Conservation (phyloP, 2,888 invertebrate genomes). For the Biston stratarius region DNA sequence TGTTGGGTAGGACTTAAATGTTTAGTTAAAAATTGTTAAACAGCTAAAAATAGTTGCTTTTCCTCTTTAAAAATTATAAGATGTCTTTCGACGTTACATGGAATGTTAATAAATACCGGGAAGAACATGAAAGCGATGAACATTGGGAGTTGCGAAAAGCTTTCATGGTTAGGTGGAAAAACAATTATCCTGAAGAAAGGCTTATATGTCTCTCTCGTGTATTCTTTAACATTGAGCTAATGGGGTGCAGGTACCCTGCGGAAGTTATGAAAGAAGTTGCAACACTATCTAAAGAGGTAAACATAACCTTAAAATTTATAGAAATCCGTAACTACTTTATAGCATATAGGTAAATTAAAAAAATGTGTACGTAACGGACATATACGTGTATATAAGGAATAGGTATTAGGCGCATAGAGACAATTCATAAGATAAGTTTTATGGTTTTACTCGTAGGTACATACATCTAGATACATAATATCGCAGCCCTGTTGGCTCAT, state of each 20-base stretch:
- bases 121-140: conserved; percentile 94
- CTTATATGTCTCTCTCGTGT: conserved; percentile 88
- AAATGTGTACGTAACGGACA: too few species aligned
- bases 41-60: too few species aligned
- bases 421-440: too few species aligned
- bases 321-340: too few species aligned
- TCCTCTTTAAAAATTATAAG: conserved; percentile 17
- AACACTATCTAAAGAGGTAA: conserved; percentile 84
- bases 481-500: too few species aligned
- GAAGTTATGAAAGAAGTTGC: conserved; percentile 86
- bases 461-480: too few species aligned
- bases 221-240: conserved; percentile 88
- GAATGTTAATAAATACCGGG: conserved; percentile 91
- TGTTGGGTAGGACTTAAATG: too few species aligned
- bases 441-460: too few species aligned
- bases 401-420: too few species aligned
- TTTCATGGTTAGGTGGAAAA: conserved; percentile 93
- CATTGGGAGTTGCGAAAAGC: conserved; percentile 94
- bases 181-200: conserved; percentile 84
- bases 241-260: conserved; percentile 87
- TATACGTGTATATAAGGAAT: too few species aligned
- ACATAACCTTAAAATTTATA: conserved; percentile 25
- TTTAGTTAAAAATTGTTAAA: too few species aligned
- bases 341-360: too few species aligned
- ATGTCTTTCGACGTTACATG: conserved; percentile 82